Base-by-base conservation (phyloP, 2,888 invertebrate species). In the Linyphia triangularis region DNA sequence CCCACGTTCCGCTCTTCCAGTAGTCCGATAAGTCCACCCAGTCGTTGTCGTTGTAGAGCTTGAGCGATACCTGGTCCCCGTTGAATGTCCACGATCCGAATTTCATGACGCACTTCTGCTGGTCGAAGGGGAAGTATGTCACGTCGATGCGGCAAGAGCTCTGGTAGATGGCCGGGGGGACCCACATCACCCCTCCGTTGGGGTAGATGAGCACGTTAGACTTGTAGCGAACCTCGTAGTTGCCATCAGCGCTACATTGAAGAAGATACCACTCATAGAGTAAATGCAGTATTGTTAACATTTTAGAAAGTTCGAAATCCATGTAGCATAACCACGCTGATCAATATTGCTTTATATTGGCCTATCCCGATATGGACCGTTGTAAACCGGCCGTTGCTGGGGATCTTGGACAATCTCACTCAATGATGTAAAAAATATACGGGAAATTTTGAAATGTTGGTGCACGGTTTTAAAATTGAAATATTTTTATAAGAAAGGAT, bases 111-210 rank as follows among this genome's bases (percentile, higher is more conserved):
- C 99, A 99, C 9, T 96, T 97, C 94, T 99, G 99, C 93, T 99
- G 98, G 94, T 99, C 99, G 93, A 99, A 99, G 7, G 99, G 99
- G 93, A 99, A 99, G 93, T 98, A 99, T 91, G 98, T 98, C 90
- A 99, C 99, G 93, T 99, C 99, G 92, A 99, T 99, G 30, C 98
- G 98, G 94, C 99, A 99, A 85, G 99, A 99, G 93, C 98, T 98
- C 94, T 97, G 98, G 94, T 99, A 99, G 93, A 99, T 99, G 84
- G 99, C 99, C 61, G 99, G 99, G 99, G 5, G 99, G 57, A 99
- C 98, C 99, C 99, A 99, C 67, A 99, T 94, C 28, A 99, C 97
- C 93, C 97, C 96, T 37, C 99, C 99, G 91, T 96, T 96, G 16
- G 97, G 96, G 93, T 98, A 98, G 92, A 99, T 98, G 89, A 99